Conservation (phyloP, 2,888 invertebrate species). For the Hermaeophaga mercurialis region DNA sequence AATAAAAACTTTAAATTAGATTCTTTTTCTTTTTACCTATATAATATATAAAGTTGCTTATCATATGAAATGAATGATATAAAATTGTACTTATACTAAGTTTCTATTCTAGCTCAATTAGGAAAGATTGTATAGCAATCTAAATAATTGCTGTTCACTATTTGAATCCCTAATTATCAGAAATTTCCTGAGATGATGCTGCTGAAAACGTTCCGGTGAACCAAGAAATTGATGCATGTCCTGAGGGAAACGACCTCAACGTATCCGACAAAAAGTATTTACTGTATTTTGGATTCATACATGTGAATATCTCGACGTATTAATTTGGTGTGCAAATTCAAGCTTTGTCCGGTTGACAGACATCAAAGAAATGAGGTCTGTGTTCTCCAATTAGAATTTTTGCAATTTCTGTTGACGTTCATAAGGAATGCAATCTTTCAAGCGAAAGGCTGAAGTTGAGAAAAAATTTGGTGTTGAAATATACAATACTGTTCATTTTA, state of each 20-base stretch:
- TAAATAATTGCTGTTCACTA: too few relatives aligned
- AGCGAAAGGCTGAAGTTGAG: constrained; percentile 20
- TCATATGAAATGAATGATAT: too few relatives aligned
- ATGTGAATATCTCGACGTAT: constrained; percentile 67
- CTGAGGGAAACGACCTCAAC: constrained; percentile 77
- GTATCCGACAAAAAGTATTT: constrained; percentile 66
- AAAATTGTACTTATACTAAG: too few relatives aligned
- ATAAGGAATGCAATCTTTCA: constrained; percentile 30
- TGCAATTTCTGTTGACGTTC: constrained; percentile 58
- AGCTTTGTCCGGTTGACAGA: constrained; percentile 71
- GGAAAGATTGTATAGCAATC: too few relatives aligned
- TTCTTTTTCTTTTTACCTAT: too few relatives aligned
- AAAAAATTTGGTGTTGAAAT: constrained; percentile 28
- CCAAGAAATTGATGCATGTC: constrained; percentile 73
- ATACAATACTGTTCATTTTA: constrained; percentile 1
- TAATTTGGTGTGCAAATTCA: constrained; percentile 66
- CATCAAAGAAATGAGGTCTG: constrained; percentile 75
- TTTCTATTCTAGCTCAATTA: too few relatives aligned
- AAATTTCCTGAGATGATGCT: too few relatives aligned
- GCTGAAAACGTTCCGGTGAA: constrained; percentile 70
- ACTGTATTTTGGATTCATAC: constrained; percentile 66
- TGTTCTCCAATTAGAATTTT: constrained; percentile 67
- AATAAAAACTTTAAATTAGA: too few relatives aligned
- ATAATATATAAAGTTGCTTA: too few relatives aligned
- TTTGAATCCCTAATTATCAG: too few relatives aligned